Base-by-base conservation (phyloP, 92 coral and sea anemone species). In the Paramuricea clavata region DNA sequence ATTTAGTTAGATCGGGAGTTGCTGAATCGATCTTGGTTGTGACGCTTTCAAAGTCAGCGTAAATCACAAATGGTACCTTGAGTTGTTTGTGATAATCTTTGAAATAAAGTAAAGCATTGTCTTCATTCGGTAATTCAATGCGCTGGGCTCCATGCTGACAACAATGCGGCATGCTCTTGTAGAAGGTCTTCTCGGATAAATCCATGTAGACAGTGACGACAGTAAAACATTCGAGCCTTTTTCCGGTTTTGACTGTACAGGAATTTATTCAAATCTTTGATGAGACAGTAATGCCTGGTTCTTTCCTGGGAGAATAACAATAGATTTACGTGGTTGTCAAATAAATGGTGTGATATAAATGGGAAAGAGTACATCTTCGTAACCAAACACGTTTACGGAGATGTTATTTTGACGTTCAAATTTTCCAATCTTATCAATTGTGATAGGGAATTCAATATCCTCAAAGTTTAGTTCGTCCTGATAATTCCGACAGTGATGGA, bases 301-400 rank as follows among this genome's bases (percentile, higher is more conserved):
- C 27, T 13, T 49, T 81, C 87, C 52, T 81, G 32, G 3, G 88
- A 82, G 23, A 33, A 68, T 17, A 85, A 68, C 44, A 91, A 82
- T 32, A 91, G 35, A 35, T 85, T 81, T 0, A 88, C 81, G 32
- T 84, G 94, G 0, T 33, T 72, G 6, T 15, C 54, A 36, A 72
- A 72, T 10, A 1, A 54, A 35, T 72, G 2, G 1, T 23, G 69
- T 61, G 30, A 61, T 5, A 7, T 61, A 23, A 2, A 19, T 5
- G 69, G 30, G 69, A 30, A 69, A 69, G 41, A 72, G 32, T 42
- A 72, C 85, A 13, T 60, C 59, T 49, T 83, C 92, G 25, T 79
- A 90, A 7, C 87, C 90, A 86, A 90, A 82, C 17, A 87, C 88
- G 44, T 83, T 90, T 60, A 90, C 91, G 4, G 88, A 76, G 27